Base-by-base conservation (phyloP, 2,113 vertebrate genomes). In the Hiodon tergisus region DNA sequence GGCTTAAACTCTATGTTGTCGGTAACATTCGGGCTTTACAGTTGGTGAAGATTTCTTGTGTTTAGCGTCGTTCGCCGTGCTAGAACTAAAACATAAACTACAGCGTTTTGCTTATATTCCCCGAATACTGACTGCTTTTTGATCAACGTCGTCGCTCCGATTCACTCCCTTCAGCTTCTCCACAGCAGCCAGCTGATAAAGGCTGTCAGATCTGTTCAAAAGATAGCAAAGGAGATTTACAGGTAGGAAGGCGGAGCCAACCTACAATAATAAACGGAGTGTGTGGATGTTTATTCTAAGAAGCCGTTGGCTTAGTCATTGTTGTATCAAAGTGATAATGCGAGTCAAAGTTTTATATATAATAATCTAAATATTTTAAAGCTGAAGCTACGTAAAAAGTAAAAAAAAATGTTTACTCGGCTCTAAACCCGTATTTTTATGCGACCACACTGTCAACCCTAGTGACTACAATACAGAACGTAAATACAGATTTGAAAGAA, bases 191-290 rank as follows among this genome's bases (percentile, higher is more conserved):
- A 76, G 76, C 75, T 67, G 78, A 78, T 81, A 78, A 74, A 70
- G 80, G 73, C 80, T 78, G 82, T 87, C 88, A 85, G 83, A 80
- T 86, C 78, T 78, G 79, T 85, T 80, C 72, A 79, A 76, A 83
- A 82, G 85, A 88, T 84, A 85, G 86, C 81, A 76, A 73, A 78
- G 84, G 78, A 86, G 85, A 83, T 85, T 86, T 84, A 86, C 90
- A 90, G 90, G 90, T 91, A 83, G 81, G 79, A 82, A 82, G 87
- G 87, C 76, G 88, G 90, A 87, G 87, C 83, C 84, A 82, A 71
- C 78, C 69, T 46, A 51, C 13, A 69, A 72, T 67, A 62, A 76
- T 76, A 76, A 63, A 80, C 79, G 76, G 83, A 81, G 47, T 31
- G 3, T 14, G 53, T 13, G 31, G 17, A 16, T 57, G 66, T 77